Conservation (phyloP, 35 echinoderm and acorn worm genomes). For the Strongylocentrotus purpuratus region DNA sequence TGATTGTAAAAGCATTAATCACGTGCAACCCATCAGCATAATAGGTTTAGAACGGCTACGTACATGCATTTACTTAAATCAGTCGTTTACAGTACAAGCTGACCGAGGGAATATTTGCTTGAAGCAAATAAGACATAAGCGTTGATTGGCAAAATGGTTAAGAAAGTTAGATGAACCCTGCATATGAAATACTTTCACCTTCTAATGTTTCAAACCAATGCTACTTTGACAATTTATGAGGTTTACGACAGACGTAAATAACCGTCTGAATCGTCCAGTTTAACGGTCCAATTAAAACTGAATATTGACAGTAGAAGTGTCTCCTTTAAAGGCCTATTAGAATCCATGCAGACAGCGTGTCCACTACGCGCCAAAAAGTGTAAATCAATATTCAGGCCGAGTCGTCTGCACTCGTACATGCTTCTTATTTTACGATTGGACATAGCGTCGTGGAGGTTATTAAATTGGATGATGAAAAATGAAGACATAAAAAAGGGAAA, state of each 20-base stretch:
- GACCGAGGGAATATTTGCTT: no score
- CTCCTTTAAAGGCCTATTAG: conserved; percentile 33
- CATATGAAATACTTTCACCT: no score
- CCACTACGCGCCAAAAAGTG: conserved; percentile 9
- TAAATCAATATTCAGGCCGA: conserved; percentile 38
- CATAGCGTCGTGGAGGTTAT: conserved; percentile 5
- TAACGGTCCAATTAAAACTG: not conserved
- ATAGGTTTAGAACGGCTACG: no score
- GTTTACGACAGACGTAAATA: not conserved
- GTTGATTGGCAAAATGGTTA: no score
- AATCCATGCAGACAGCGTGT: not conserved
- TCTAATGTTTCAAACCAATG: no score
- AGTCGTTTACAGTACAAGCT: no score
- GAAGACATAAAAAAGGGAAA: not conserved
- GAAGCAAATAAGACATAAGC: no score
- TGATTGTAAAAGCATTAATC: no score
- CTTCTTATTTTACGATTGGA: conserved; percentile 36
- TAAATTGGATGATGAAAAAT: conserved; percentile 24
- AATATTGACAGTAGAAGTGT: not conserved
- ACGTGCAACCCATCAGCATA: no score
- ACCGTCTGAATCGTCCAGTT: not conserved
- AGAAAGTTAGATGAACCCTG: no score
- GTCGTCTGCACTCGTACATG: not conserved
- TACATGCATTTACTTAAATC: no score
- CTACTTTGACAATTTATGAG: not conserved